Percentiles rank a stretch among this genome's conserved stretches.
phyloP scores from a whole-genome alignment of 2,797 vertebrate genomes.

The Acridotheres tristis region DNA sequence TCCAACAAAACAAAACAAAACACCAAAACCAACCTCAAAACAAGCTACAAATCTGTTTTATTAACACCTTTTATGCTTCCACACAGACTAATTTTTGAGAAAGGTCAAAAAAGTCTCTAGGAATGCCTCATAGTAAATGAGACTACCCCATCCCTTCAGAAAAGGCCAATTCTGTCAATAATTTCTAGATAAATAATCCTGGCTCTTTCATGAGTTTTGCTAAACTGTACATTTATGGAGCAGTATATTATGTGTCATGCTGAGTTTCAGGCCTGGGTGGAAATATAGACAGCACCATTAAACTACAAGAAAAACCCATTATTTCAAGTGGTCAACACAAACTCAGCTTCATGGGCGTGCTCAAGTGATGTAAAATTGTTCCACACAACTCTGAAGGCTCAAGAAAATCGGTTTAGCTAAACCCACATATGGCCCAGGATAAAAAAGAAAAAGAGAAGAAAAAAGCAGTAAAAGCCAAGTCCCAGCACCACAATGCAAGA shows the following conservation, averaged over 20 bases:
- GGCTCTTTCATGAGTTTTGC: not conserved
- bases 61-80: not conserved
- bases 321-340: not conserved
- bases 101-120: not conserved
- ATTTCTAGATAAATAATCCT: not conserved
- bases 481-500: not conserved
- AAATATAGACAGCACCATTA: not conserved
- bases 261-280: not conserved
- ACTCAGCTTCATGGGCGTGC: not conserved
- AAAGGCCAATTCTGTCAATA: not conserved
- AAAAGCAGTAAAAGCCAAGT: not conserved
- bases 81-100: not conserved
- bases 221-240: not conserved
- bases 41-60: not conserved
- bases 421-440: not conserved
- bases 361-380: not conserved
- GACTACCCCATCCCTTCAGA: not conserved
- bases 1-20: not conserved
- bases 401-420: not conserved
- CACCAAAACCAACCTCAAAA: not conserved
- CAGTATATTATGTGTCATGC: not conserved
- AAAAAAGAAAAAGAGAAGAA: not conserved
- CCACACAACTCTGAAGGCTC: not conserved
- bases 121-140: not conserved
- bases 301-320: not conserved